These are phyloP conservation scores for Meandrusa payeni DNA, from an alignment of 2,888 invertebrate genomes.

Conservation along the genomic window DNA sequence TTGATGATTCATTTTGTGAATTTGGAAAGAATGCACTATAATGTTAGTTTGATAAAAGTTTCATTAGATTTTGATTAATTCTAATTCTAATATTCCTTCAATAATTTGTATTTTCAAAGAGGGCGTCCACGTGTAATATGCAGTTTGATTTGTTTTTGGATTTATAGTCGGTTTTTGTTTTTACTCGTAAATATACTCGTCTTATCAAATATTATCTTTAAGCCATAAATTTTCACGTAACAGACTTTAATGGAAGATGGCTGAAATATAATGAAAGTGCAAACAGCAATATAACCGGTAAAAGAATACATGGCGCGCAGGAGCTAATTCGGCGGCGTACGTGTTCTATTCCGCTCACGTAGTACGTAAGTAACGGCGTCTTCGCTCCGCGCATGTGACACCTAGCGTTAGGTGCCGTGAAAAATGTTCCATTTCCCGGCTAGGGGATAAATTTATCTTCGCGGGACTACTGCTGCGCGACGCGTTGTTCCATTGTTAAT, in stretches of 20 bases:
- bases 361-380: constrained; percentile 68
- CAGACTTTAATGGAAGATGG: constrained; percentile 26
- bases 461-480: constrained; percentile 59
- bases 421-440: constrained; percentile 71
- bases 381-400: constrained; percentile 65
- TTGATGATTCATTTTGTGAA: too few species aligned
- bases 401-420: constrained; percentile 76
- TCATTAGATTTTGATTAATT: too few species aligned
- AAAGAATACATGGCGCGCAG: constrained; percentile 45
- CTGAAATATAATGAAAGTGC: constrained; percentile 42
- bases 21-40: too few species aligned
- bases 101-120: too few species aligned
- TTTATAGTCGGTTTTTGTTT: too few species aligned
- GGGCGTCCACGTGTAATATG: too few species aligned
- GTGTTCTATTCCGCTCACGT: constrained; percentile 67
- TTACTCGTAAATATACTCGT: too few species aligned
- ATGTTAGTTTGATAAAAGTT: too few species aligned
- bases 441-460: constrained; percentile 77
- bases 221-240: constrained; percentile 7
- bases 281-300: constrained; percentile 44
- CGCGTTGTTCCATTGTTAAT: constrained; percentile 72
- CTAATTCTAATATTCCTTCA: too few species aligned
- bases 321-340: constrained; percentile 59
- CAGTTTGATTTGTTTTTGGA: too few species aligned
- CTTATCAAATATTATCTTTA: too few species aligned